Evolutionary conservation across 2,888 invertebrate species (phyloP), one percentile per base, ranked within the genome.

Genomic region (Drosophila macrospina): DNA sequence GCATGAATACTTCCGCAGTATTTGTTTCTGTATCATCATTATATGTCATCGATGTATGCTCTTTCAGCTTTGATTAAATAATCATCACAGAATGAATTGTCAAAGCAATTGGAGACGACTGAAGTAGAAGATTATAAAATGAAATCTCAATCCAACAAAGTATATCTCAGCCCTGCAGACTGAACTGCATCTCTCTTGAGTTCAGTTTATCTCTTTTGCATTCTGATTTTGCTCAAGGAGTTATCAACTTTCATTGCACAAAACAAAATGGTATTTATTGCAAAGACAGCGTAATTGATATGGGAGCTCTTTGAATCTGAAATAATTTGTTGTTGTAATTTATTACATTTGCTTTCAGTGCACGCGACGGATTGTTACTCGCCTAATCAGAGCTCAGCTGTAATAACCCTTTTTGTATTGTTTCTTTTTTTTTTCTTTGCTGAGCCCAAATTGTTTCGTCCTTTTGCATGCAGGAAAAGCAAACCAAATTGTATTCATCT

Each of bases 391-490:
- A 59, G 76, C 69, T 39, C n/a, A 54, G 57, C 61, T 59, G 39
- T 50, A 39, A 61, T 45, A 79, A 75, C 75, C 75, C 70, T 71
- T 76, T 79, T 73, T 39, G 48, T 36, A 45, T 59, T 57, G 20
- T 36, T 52, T 44, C 24, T 30, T 48, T 41, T 36, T 30, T 36
- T 45, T 24, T 28, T 24, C n/a, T 24, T 36, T 54, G n/a, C 30
- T 44, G 4, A 13, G 28, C 7, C 52, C 34, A 60, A 57, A 78
- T 77, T 60, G 60, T 63, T 80, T 64, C 16, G 47, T 54, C 45
- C 59, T 39, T 42, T 34, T 16, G 20, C n/a, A 45, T 55, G 16
- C 10, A 57, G 32, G 15, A 44, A 54, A 42, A 41, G 20, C 13
- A 52, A 57, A 55, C 45, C 26, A 56, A 47, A 77, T 72, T 68